Evolutionary conservation across 2,888 invertebrate genomes (phyloP).

Genomic region (Oscheius sp.): DNA sequence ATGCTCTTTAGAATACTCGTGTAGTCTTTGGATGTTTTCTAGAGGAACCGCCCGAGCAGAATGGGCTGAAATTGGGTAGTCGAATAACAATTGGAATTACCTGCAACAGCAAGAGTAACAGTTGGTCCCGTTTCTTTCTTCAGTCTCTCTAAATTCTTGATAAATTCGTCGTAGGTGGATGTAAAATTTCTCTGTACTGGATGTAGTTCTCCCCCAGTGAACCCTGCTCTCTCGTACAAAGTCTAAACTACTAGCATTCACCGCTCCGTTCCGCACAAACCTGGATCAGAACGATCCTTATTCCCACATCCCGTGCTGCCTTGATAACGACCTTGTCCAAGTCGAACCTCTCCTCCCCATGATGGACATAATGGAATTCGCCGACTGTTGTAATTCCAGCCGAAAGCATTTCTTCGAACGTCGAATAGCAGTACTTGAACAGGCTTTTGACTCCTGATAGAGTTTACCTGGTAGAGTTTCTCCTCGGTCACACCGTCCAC

Average conservation of each 20-base stretch:
- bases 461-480: slow-evolving; percentile 60
- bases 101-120: slow-evolving; percentile 55
- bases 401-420: slow-evolving; percentile 70
- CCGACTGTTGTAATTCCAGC: slow-evolving; percentile 72
- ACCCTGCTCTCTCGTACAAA: slow-evolving; percentile 68
- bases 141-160: slow-evolving; percentile 50
- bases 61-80: slow-evolving; percentile 57
- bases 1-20: slow-evolving; percentile 48
- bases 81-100: slow-evolving; percentile 32
- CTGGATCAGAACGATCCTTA: slow-evolving; percentile 65
- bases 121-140: slow-evolving; percentile 32
- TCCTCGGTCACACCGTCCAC: slow-evolving; percentile 63
- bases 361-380: slow-evolving; percentile 73
- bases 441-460: background rate
- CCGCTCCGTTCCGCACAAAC: slow-evolving; percentile 13
- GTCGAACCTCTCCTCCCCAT: slow-evolving; percentile 61
- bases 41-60: slow-evolving; percentile 68
- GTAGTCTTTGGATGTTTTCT: slow-evolving; percentile 52
- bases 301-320: slow-evolving; percentile 68
- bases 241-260: slow-evolving; percentile 50
- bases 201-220: slow-evolving; percentile 54
- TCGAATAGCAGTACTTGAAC: slow-evolving; percentile 62
- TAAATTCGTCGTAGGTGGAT: slow-evolving; percentile 58
- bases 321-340: slow-evolving; percentile 67
- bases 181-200: slow-evolving; percentile 62